phyloP scores from a whole-genome alignment of 1,140 invertebrate genomes.

The Ladona fulva region DNA sequence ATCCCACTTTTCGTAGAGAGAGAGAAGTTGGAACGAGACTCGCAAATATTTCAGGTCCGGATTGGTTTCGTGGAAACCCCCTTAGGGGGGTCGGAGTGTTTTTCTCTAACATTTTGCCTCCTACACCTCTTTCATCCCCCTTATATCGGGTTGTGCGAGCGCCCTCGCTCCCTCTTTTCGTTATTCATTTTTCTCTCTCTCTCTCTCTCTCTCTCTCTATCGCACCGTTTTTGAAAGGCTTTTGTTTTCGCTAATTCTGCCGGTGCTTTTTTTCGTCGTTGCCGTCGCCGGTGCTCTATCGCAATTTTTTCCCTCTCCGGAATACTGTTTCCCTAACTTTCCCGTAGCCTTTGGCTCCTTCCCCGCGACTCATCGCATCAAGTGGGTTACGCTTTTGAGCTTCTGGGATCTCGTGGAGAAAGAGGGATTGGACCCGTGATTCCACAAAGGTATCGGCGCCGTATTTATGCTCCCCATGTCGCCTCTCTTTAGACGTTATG shows the following conservation, averaged over 20 bases:
- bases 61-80: slow-evolving; percentile 8
- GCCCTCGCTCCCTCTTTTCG: not conserved
- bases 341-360: not conserved
- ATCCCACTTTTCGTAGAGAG: not conserved
- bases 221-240: slow-evolving; percentile 2
- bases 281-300: not conserved
- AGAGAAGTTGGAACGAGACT: not conserved
- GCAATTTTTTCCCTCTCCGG: too few relatives aligned
- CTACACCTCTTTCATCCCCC: not conserved
- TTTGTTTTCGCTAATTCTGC: not conserved
- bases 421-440: too few relatives aligned
- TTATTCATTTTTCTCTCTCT: not conserved
- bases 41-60: not conserved
- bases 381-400: too few relatives aligned
- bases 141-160: too few relatives aligned
- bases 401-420: too few relatives aligned
- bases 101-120: not conserved
- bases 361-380: too few relatives aligned
- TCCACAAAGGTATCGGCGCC: too few relatives aligned
- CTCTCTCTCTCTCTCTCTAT: too few relatives aligned
- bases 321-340: not conserved
- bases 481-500: too few relatives aligned
- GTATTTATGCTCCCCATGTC: too few relatives aligned
- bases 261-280: not conserved
- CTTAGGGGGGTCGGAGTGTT: not conserved